phyloP scores from a whole-genome alignment of 2,888 invertebrate species.

The Drosophila cognata region DNA sequence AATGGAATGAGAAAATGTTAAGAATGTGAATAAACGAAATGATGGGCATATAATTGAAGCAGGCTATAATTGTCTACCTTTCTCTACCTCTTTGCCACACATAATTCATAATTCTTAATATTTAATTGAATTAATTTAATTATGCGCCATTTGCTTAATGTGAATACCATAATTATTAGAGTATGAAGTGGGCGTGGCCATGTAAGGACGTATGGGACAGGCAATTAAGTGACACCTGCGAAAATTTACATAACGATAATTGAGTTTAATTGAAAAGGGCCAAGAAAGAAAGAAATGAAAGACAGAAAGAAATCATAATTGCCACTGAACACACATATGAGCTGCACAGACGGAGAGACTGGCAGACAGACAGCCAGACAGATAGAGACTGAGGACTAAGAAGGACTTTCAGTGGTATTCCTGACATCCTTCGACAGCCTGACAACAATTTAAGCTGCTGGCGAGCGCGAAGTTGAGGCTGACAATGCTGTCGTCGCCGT shows the following conservation, averaged over 20 bases:
- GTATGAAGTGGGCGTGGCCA: neutral
- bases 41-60: too few species aligned
- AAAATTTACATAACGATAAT: conserved; percentile 69
- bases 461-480: conserved; percentile 46
- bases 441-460: conserved; percentile 48
- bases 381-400: conserved; percentile 2
- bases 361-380: neutral
- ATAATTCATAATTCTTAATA: too few species aligned
- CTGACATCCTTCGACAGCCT: conserved; percentile 10
- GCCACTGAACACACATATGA: conserved; percentile 32
- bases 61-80: too few species aligned
- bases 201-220: neutral
- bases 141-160: neutral
- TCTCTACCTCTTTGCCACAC: too few species aligned
- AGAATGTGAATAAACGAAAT: too few species aligned
- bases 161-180: neutral
- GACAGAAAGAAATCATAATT: conserved; percentile 65
- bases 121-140: too few species aligned
- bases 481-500: conserved; percentile 69
- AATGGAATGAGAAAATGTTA: too few species aligned
- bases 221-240: conserved; percentile 29
- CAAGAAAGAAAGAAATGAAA: conserved; percentile 20
- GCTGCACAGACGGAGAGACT: conserved; percentile 5
- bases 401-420: conserved; percentile 25
- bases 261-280: conserved; percentile 70